Conservation (phyloP, 2,888 invertebrate species). For the Drosophila histrio region DNA sequence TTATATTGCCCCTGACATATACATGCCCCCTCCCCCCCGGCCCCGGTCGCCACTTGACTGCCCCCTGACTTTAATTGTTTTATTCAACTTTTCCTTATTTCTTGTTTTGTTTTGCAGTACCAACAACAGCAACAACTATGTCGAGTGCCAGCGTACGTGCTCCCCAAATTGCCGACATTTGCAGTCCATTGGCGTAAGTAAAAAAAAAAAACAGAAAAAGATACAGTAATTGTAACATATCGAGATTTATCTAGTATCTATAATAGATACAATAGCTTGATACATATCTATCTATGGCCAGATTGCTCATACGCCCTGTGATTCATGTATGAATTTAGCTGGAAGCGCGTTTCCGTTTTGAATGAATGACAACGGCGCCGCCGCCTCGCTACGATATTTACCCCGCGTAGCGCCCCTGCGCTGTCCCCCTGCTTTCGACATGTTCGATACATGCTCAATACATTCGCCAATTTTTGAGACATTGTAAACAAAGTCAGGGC, state of each 20-base stretch:
- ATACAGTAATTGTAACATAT: not conserved
- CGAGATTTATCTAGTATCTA: not conserved
- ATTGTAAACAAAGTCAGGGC: conserved; percentile 70
- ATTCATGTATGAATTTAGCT: conserved; percentile 53
- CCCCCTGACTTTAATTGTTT: conserved; percentile 21
- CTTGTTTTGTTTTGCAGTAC: conserved; percentile 74
- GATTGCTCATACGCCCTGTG: conserved; percentile 64
- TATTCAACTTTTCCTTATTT: conserved; percentile 51
- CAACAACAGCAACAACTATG: conserved; percentile 84
- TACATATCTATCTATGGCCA: conserved; percentile 37
- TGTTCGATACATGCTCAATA: conserved; percentile 21
- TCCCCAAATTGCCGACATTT: conserved; percentile 84
- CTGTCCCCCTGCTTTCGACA: not conserved
- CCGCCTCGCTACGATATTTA: not conserved
- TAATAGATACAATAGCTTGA: not conserved
- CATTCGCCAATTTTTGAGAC: conserved; percentile 31
- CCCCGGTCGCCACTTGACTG: not conserved
- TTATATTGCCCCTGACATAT: conserved; percentile 52
- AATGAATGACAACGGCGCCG: conserved; percentile 42
- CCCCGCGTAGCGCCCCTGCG: not conserved
- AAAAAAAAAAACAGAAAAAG: not conserved
- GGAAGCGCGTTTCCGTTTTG: conserved; percentile 62
- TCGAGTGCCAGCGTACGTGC: conserved; percentile 86
- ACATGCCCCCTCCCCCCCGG: not conserved
- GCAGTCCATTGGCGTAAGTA: conserved; percentile 84